Base-by-base conservation (phyloP, 2,888 invertebrate genomes). In the Auanema sp. region DNA sequence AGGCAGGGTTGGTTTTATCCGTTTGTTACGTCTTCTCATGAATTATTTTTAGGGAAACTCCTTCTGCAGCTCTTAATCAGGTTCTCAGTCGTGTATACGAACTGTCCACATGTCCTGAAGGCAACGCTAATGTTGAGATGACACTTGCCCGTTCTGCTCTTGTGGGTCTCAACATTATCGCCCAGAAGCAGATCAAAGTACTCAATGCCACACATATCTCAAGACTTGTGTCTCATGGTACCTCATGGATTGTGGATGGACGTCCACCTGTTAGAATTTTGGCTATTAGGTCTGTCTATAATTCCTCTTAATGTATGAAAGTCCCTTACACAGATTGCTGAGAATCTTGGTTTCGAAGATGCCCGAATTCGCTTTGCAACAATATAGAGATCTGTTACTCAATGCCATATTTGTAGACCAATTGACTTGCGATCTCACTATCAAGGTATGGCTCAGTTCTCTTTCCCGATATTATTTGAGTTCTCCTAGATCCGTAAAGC, bases 121-220 rank as follows among this genome's bases (percentile, higher is more conserved):
- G 25, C 41, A 40, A 58, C 5, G 47, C 51, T 1, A 64, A 67
- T 23, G 63, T 75, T 66, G 59, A 62, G 10, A 43, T 80, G 50
- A 58, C 67, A 18, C 65, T 64, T 16, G 70, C 77, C 14, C 64
- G 78, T 12, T 70, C 77, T 1, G 59, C 72, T 24, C 62, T 81
- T 41, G 79, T 79, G 23, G 79, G 81, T 14, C 60, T 78, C 23
- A 81, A 80, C 64, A 77, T 81, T 44, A 67, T 81, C n/a, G 73
- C 76, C 25, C 76, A 79, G 65, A 79, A 79, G 58, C 75, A 76
- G 49, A 62, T 80, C 40, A 74, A 70, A 49, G 66, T 68, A 10
- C 67, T 76, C 42, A 73, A 75, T 55, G 69, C 72, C 14, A 58
- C 72, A 12, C 69, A 68, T 42, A 69, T 66, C 8, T 69, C 75